A percentile compares a stretch with the other conserved stretches of the same genome.
phyloP scores from a whole-genome alignment of 2,888 invertebrate species.

The Limenitis camilla region DNA sequence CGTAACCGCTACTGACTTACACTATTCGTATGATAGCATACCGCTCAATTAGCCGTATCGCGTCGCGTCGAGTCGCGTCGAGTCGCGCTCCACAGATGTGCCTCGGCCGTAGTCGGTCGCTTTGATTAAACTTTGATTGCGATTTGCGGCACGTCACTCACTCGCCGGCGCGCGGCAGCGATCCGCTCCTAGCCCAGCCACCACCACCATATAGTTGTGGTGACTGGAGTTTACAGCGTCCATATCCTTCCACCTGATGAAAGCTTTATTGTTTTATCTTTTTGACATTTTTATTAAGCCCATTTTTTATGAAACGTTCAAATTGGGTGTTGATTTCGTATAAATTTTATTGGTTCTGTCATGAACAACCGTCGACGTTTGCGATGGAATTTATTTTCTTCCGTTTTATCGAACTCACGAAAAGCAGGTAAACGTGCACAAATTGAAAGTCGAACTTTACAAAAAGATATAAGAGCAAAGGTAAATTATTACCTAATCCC shows the following conservation, averaged over 20 bases:
- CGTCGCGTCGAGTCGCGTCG: slow-evolving; percentile 31
- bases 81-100: slow-evolving; percentile 49
- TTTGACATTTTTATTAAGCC: slow-evolving; percentile 5
- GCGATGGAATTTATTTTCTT: too few species aligned
- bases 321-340: background rate
- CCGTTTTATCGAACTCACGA: too few species aligned
- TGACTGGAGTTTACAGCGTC: slow-evolving; percentile 8
- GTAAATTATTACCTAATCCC: slow-evolving; percentile 55
- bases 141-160: slow-evolving; percentile 47
- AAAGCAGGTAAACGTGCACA: background rate
- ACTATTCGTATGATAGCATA: slow-evolving; percentile 35
- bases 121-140: slow-evolving; percentile 71
- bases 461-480: slow-evolving; percentile 26
- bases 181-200: slow-evolving; percentile 16
- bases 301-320: slow-evolving; percentile 3
- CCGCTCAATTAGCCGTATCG: slow-evolving; percentile 58
- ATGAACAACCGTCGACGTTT: background rate
- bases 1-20: slow-evolving; percentile 12
- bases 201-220: slow-evolving; percentile 12
- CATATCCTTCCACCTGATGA: slow-evolving; percentile 12
- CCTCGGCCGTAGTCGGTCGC: slow-evolving; percentile 44
- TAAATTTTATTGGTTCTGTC: background rate
- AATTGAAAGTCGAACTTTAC: background rate
- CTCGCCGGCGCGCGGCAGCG: slow-evolving; percentile 27
- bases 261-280: slow-evolving; percentile 8